Percentiles rank a stretch among this genome's conserved stretches.
Conservation (phyloP, 2,888 invertebrate species). For the Erebia ligea region DNA sequence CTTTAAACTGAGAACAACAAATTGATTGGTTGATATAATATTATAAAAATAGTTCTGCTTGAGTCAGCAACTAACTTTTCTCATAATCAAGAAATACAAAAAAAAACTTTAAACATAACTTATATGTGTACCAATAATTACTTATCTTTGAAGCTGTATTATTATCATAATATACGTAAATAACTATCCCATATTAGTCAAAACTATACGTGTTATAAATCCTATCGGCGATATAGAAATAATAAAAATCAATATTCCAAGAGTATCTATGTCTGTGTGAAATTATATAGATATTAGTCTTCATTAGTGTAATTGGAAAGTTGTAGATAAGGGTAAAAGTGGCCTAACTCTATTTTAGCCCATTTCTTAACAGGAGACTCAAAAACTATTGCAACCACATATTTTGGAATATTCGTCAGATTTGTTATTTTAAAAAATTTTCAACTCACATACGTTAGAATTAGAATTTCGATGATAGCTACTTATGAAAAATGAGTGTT, state of each 20-base stretch:
- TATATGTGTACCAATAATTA: slow-evolving; percentile 21
- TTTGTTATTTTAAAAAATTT: neutral
- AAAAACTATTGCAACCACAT: neutral
- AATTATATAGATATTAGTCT: slow-evolving; percentile 5
- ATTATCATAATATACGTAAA: slow-evolving; percentile 40
- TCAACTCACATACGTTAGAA: neutral
- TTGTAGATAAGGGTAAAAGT: slow-evolving; percentile 8
- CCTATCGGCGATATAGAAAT: slow-evolving; percentile 24
- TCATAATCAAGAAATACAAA: slow-evolving; percentile 16
- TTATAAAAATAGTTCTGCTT: slow-evolving; percentile 9
- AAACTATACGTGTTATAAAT: slow-evolving; percentile 41
- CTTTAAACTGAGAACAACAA: neutral
- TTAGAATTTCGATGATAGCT: neutral
- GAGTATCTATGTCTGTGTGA: slow-evolving; percentile 36
- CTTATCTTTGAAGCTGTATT: slow-evolving; percentile 25
- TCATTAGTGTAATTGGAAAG: slow-evolving; percentile 2
- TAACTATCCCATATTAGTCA: slow-evolving; percentile 27
- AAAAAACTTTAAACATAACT: neutral
- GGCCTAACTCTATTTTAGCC: neutral
- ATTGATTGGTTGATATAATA: neutral
- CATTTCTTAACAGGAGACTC: neutral
- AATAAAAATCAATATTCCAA: slow-evolving; percentile 40
- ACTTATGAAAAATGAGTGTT: too few relatives aligned
- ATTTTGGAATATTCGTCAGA: neutral
- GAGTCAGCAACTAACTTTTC: neutral